These are phyloP conservation scores for Entomyzon cyanotis DNA, from an alignment of 2,113 vertebrate genomes.

Conservation along the genomic window DNA sequence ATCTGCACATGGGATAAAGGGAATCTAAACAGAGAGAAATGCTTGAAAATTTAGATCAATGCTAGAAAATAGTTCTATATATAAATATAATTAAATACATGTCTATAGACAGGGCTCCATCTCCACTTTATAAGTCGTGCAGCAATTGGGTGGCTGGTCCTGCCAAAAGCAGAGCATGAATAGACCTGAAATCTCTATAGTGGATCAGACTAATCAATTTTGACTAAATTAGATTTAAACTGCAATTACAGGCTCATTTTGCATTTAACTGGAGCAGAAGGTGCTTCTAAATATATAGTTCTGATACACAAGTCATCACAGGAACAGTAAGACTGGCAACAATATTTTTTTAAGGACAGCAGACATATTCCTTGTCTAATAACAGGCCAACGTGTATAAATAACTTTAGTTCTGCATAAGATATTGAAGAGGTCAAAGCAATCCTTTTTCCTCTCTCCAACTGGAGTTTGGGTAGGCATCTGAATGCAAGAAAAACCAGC, in stretches of 20 bases:
- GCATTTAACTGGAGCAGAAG: not conserved
- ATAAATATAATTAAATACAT: not conserved
- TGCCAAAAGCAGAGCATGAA: not conserved
- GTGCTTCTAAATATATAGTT: not conserved
- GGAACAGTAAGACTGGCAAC: not conserved
- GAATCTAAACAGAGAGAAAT: not conserved
- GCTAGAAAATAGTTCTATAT: not conserved
- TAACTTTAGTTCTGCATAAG: not conserved
- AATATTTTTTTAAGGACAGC: not conserved
- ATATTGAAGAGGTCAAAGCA: not conserved
- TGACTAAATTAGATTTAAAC: not conserved
- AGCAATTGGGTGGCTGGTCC: not conserved
- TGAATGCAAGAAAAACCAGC: not conserved
- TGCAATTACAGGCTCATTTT: not conserved
- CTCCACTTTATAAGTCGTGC: not conserved
- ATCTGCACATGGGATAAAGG: not conserved
- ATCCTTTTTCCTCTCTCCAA: not conserved
- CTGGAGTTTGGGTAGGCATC: not conserved
- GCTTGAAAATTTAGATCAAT: not conserved
- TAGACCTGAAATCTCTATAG: not conserved
- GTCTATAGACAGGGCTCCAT: not conserved
- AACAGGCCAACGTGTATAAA: not conserved
- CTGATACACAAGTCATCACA: not conserved
- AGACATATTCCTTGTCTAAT: not conserved
- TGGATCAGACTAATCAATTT: not conserved